Evolutionary conservation across 2,113 vertebrate genomes (phyloP), one percentile per base, ranked within the genome.

Genomic region (Thryonomys swinderianus): DNA sequence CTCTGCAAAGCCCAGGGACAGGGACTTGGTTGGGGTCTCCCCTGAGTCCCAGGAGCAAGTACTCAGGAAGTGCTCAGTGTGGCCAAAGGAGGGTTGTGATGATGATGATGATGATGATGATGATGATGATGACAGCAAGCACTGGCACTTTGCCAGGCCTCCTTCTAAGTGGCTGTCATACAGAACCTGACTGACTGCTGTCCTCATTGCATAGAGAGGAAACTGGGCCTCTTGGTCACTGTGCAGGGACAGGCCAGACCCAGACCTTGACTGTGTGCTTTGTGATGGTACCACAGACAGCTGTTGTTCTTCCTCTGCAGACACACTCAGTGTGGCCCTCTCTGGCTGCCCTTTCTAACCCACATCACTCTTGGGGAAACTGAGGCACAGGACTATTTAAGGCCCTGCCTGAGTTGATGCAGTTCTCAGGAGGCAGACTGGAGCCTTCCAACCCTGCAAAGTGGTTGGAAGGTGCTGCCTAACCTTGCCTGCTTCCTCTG

Each of bases 111-210:
- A 5, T n/a, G 59, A 45, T 0, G 37, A 34, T 10, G 42, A 82
- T 18, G 69, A 76, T 42, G 48, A 5, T n/a, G 59, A 57, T 0
- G 37, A 34, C 45, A 0, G 18, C 1, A 6, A 9, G 2, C 11
- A 12, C 74, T 7, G n/a, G 74, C 3, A 1, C 17, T 9, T 20
- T 42, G 21, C n/a, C 42, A 14, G 74, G 25, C n/a, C 9, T 17
- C 17, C 73, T 53, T 21, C 82, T 51, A 37, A 0, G 7, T 0
- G 7, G 18, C 5, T 34, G 64, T n/a, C 5, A 3, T 0, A 3
- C 21, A 2, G 21, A 17, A 2, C n/a, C 23, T 5, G 48, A 27
- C 7, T 57, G 27, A 2, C n/a, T n/a, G n/a, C n/a, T 27, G 23
- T 45, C 30, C 53, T 25, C 53, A 10, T 14, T 25, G 3, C 5